These are phyloP conservation scores for Drosophila suboccidentalis DNA, from an alignment of 2,888 invertebrate genomes.

Conservation along the genomic window DNA sequence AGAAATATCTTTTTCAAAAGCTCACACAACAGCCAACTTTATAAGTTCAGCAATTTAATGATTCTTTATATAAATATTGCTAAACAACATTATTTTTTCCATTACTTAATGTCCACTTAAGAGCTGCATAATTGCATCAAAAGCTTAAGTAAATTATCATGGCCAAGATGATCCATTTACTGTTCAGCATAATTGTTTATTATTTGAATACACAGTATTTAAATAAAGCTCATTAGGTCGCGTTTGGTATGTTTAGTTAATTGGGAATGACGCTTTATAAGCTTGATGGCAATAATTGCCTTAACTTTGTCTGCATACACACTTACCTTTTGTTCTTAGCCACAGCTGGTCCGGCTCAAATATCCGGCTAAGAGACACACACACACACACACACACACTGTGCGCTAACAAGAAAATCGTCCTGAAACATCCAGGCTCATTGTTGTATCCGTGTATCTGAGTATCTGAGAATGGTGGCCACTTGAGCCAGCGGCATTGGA, in stretches of 20 bases:
- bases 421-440: neutral
- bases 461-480: slow-evolving; percentile 27
- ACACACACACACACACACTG: neutral
- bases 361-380: slow-evolving; percentile 12
- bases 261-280: slow-evolving; percentile 41
- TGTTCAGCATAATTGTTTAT: slow-evolving; percentile 32
- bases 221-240: slow-evolving; percentile 25
- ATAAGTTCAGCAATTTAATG: too few species aligned
- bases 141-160: slow-evolving; percentile 12
- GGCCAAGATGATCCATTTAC: slow-evolving; percentile 8
- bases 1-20: too few species aligned
- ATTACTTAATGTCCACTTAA: neutral
- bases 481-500: slow-evolving; percentile 52
- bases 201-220: slow-evolving; percentile 37
- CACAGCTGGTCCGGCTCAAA: slow-evolving; percentile 9
- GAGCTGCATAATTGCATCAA: slow-evolving; percentile 6
- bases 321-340: slow-evolving; percentile 12
- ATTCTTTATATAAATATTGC: neutral
- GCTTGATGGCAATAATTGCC: slow-evolving; percentile 42
- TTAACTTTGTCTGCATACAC: slow-evolving; percentile 40
- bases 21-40: too few species aligned
- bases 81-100: neutral
- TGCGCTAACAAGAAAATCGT: slow-evolving; percentile 34
- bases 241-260: slow-evolving; percentile 65
- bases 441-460: slow-evolving; percentile 1